These are phyloP conservation scores for Ptyas mucosa DNA, from an alignment of 2,113 vertebrate genomes.

Conservation along the genomic window DNA sequence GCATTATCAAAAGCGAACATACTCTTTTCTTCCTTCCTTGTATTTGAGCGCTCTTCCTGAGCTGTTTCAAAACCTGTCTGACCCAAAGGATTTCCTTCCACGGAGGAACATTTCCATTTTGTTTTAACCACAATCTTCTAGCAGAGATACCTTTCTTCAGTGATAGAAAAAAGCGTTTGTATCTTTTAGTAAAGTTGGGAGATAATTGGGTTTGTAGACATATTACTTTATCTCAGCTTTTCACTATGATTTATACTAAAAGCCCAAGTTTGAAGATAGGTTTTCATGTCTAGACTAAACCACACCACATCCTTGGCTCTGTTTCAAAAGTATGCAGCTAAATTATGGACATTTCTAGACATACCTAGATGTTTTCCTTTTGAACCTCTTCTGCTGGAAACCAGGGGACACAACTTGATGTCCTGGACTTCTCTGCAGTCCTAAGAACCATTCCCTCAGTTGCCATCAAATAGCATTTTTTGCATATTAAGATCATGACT, in stretches of 20 bases:
- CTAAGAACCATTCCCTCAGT: background rate
- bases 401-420: background rate
- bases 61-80: background rate
- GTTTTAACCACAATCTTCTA: background rate
- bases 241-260: background rate
- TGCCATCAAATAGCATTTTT: background rate
- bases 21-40: background rate
- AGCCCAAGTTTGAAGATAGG: background rate
- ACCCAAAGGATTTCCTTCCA: background rate
- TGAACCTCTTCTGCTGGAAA: background rate
- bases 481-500: background rate
- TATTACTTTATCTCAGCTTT: background rate
- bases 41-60: constrained; percentile 11
- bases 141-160: background rate
- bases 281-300: background rate
- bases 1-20: background rate
- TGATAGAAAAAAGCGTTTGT: background rate
- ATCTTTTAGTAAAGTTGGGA: background rate
- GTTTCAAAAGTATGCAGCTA: background rate
- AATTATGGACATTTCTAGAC: background rate
- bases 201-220: background rate
- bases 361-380: background rate
- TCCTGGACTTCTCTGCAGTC: background rate
- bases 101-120: background rate
- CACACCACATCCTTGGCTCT: background rate